Evolutionary conservation across 2,113 vertebrate genomes (phyloP).

Genomic region (Petrocephalus microphthalmus): DNA sequence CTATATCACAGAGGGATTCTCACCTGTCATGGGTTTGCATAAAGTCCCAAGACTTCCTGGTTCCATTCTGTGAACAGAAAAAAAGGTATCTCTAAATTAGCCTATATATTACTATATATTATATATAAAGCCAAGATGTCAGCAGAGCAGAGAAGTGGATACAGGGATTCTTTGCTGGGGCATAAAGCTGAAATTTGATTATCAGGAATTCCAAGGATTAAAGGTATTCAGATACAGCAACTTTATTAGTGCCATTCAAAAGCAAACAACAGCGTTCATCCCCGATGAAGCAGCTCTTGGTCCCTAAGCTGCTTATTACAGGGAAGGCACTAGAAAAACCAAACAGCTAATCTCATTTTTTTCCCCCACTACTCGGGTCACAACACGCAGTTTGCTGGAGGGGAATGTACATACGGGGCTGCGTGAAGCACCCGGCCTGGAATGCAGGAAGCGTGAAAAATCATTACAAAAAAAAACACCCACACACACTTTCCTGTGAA

Average conservation of each 20-base stretch:
- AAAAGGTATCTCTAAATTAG: neutral
- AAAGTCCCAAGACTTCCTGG: conserved; percentile 58
- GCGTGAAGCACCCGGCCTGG: neutral
- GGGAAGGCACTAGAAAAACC: neutral
- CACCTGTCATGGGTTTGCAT: conserved; percentile 64
- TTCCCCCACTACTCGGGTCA: neutral
- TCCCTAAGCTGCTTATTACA: neutral
- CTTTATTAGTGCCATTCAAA: neutral
- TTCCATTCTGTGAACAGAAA: conserved; percentile 46
- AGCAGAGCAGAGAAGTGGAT: neutral
- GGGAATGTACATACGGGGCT: neutral
- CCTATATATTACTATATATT: neutral
- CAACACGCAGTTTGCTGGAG: conserved; percentile 5
- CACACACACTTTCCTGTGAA: conserved; percentile 13
- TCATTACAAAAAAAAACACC: conserved; percentile 6
- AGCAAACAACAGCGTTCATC: neutral
- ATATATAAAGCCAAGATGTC: neutral
- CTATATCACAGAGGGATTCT: neutral
- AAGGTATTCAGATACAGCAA: neutral
- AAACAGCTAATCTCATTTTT: neutral
- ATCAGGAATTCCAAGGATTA: neutral
- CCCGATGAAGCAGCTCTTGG: neutral
- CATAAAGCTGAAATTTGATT: neutral
- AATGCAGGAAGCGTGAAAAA: conserved; percentile 12
- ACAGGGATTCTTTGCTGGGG: neutral